Percentiles rank a stretch among this genome's conserved stretches.
Conservation (phyloP, 2,888 invertebrate genomes). For the Eugnorisma glareosa region DNA sequence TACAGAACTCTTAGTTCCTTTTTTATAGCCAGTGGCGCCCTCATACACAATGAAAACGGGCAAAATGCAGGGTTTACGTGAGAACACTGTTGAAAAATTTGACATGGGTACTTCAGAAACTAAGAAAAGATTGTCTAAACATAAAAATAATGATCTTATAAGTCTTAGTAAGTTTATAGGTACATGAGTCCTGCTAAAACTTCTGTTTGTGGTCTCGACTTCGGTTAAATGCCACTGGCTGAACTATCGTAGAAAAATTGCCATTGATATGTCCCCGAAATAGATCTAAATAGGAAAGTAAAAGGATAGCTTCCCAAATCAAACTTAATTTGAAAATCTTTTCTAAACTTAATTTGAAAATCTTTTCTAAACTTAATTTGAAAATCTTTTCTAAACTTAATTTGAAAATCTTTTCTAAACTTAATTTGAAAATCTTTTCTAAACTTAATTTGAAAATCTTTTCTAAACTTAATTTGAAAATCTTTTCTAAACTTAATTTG, state of each 20-base stretch:
- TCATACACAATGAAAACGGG: neutral
- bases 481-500: too few species aligned
- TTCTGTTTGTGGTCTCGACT: neutral
- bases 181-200: neutral
- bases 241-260: neutral
- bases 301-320: neutral
- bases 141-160: neutral
- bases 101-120: neutral
- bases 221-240: neutral
- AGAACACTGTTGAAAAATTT: neutral
- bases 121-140: neutral
- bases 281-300: neutral
- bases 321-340: too few species aligned
- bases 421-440: too few species aligned
- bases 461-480: too few species aligned
- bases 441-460: too few species aligned
- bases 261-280: neutral
- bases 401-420: too few species aligned
- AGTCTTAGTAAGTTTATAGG: neutral
- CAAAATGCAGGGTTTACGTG: too few species aligned
- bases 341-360: too few species aligned
- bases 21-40: conserved; percentile 5
- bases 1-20: conserved; percentile 56
- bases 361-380: too few species aligned
- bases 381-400: too few species aligned